A percentile compares a stretch with the other conserved stretches of the same genome.
Conservation (phyloP, 1,140 invertebrate genomes). For the Trachymyrmex cornetzi region DNA sequence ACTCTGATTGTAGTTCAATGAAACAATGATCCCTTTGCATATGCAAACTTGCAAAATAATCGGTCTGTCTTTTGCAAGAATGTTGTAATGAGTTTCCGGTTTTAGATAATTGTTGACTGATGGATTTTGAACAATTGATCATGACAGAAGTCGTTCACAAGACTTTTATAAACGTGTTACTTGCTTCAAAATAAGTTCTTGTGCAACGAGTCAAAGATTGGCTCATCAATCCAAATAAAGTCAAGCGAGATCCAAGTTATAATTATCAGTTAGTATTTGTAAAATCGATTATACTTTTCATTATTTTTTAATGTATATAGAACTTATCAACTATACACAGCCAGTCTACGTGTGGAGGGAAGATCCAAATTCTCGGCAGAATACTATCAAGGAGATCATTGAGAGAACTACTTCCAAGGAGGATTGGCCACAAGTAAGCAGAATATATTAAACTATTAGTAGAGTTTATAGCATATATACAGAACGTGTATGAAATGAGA, state of each 20-base stretch:
- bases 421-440: slow-evolving; percentile 95
- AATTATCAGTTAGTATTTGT: neutral
- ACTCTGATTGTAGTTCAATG: neutral
- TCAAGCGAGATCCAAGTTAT: neutral
- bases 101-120: neutral
- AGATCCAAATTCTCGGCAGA: slow-evolving; percentile 96
- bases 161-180: neutral
- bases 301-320: slow-evolving; percentile 83
- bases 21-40: slow-evolving; percentile 14
- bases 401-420: slow-evolving; percentile 93
- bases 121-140: neutral
- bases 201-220: slow-evolving; percentile 10
- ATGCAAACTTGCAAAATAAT: slow-evolving; percentile 32
- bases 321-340: slow-evolving; percentile 97
- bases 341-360: slow-evolving; percentile 97
- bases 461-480: neutral
- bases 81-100: slow-evolving; percentile 23
- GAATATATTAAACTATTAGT: neutral
- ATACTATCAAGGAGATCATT: slow-evolving; percentile 96
- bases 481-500: neutral
- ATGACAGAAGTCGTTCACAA: neutral
- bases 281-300: neutral
- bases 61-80: neutral
- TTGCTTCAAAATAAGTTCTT: slow-evolving; percentile 9
- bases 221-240: slow-evolving; percentile 1